Evolutionary conservation across 2,113 vertebrate species (phyloP), one percentile per base, ranked within the genome.

Genomic region (Chinchilla lanigera): DNA sequence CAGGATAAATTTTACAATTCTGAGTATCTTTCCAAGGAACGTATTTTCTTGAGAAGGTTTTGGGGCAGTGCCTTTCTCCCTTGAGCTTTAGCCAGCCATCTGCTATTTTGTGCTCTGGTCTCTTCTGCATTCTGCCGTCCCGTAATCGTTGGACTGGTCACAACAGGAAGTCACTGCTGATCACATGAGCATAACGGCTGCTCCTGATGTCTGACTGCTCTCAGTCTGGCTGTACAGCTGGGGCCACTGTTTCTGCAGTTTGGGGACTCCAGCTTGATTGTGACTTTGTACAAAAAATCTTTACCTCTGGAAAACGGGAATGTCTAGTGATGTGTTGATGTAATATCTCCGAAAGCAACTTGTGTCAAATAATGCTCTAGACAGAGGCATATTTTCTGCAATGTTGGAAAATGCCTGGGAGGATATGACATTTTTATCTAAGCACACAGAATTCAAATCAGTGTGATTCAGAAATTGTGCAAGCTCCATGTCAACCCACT

Each of bases 391-490:
- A 50, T 77, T 77, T 92, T 60, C 71, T 81, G 89, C 24, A 86
- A 88, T 96, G 81, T 0, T 83, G 56, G 47, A 75, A 96, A 63
- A 41, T 52, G 69, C n/a, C 5, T 14, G 24, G 71, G 83, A 97
- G 81, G 93, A 85, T 94, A 94, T 6, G 84, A 47, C 71, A 86
- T 67, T 95, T 97, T 96, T 88, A 84, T 88, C 47, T 94, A 52
- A 96, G 73, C 47, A 24, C n/a, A 82, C 65, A 75, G 88, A 86
- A 95, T 97, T 89, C 47, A 86, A 54, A 58, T 95, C 63, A 52
- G 58, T 86, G 71, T 67, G 88, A 94, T 58, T 71, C 54, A 86
- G 82, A 92, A 86, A 97, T 82, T 86, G 56, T 52, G 38, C 20
- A 91, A 94, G 88, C 71, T 54, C 77, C 61, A 41, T 28, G 67